Evolutionary conservation across 1,140 invertebrate genomes (phyloP), one percentile per base, ranked within the genome.

Genomic region (Argopecten irradians): DNA sequence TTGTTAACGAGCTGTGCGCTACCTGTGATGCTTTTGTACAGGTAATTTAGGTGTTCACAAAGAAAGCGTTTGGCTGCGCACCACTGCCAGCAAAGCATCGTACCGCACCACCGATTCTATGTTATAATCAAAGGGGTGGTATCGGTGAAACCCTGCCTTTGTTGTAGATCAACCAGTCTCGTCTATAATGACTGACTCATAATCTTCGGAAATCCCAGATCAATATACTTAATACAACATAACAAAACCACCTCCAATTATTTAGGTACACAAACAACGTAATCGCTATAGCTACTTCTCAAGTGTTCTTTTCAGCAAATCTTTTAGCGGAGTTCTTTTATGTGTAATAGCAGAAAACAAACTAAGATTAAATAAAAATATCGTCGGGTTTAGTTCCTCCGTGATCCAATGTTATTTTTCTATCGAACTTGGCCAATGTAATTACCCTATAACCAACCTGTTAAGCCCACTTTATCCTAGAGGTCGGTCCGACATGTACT

Each of bases 191-290:
- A 71, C 22, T 71, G 55, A 71, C 55, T 71, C 55, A 71, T 71
- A 71, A 28, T 71, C 55, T 71, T 71, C 55, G 55, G 55, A 71
- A 71, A 71, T 71, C 55, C 55, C 55, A 16, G n/a, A 71, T 71
- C 55, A 71, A 71, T 71, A 71, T 71, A 16, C 22, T 71, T 71
- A 71, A 71, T 71, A 71, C 55, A 3, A 71, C 55, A n/a, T 71
- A 28, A 71, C 55, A 71, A n/a, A n/a, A 71, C 55, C 55, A 71
- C 55, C 5, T 8, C 55, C 55, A 71, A 71, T 71, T 28, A 71
- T 71, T n/a, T 71, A n/a, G n/a, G 55, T 71, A 71, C 55, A 71
- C 55, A 71, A 71, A 71, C 55, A 71, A 71, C 55, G 5, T 71
- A 71, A 71, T 7, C n/a, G 8, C 55, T 71, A 71, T 71, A n/a